A percentile compares a stretch with the other conserved stretches of the same genome.
These are phyloP conservation scores for Siniperca scherzeri DNA, from an alignment of 2,797 vertebrate species.

Conservation along the genomic window DNA sequence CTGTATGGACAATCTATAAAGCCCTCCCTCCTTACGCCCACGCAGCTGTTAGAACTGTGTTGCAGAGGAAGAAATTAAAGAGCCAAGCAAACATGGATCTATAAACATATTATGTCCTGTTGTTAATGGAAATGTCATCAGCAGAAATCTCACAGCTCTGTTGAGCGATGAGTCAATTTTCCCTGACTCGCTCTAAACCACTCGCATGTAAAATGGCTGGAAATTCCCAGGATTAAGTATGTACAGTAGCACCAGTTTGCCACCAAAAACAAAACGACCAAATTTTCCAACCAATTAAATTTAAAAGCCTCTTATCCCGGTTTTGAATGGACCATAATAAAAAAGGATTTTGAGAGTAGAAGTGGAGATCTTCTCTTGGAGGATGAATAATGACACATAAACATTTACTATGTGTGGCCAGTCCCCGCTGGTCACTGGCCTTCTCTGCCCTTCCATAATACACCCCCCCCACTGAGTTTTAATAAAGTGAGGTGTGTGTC, in stretches of 20 bases:
- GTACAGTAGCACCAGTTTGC: constrained; percentile 67
- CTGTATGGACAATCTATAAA: constrained; percentile 80
- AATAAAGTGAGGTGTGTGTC: constrained; percentile 63
- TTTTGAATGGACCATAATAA: constrained; percentile 74
- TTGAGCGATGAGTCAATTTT: constrained; percentile 76
- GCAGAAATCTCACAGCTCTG: constrained; percentile 75
- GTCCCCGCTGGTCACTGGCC: constrained; percentile 67
- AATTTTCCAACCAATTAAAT: constrained; percentile 88
- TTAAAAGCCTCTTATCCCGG: constrained; percentile 78
- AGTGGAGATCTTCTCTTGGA: constrained; percentile 67
- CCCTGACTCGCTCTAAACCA: constrained; percentile 68
- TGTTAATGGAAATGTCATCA: constrained; percentile 84
- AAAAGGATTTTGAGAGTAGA: constrained; percentile 61
- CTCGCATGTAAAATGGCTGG: constrained; percentile 81
- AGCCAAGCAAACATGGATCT: constrained; percentile 80
- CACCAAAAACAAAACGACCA: constrained; percentile 78
- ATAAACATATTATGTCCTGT: constrained; percentile 86
- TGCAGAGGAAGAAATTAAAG: constrained; percentile 82
- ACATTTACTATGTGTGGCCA: constrained; percentile 80
- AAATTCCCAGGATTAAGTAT: constrained; percentile 75
- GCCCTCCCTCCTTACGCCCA: constrained; percentile 62
- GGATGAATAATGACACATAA: constrained; percentile 81
- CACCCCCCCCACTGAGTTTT: constrained; percentile 66
- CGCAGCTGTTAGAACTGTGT: constrained; percentile 79
- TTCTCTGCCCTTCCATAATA: constrained; percentile 55